phyloP scores from a whole-genome alignment of 2,888 invertebrate genomes.

The Caenorhabditis sp. region DNA sequence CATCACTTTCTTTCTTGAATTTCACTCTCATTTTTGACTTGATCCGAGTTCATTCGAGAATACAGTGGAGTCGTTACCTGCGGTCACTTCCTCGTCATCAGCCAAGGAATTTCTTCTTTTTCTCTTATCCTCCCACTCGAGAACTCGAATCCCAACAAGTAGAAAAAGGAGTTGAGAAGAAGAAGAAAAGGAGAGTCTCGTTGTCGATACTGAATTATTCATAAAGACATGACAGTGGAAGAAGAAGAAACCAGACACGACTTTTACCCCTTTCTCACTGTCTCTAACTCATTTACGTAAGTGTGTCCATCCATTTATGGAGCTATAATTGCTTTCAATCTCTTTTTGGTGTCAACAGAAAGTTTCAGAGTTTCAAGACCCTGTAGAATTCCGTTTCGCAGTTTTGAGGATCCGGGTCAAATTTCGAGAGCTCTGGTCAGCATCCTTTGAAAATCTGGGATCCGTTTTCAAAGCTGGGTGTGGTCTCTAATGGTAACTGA shows the following conservation, averaged over 20 bases:
- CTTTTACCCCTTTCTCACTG: slow-evolving; percentile 50
- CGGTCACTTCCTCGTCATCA: neutral
- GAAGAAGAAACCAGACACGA: slow-evolving; percentile 53
- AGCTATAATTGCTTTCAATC: slow-evolving; percentile 17
- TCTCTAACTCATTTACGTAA: slow-evolving; percentile 13
- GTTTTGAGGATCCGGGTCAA: neutral
- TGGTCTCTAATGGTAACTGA: neutral
- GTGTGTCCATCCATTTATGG: slow-evolving; percentile 25
- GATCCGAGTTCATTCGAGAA: neutral
- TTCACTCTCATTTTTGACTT: neutral
- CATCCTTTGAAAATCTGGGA: neutral
- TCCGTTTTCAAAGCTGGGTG: too few species aligned
- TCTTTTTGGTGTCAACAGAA: neutral
- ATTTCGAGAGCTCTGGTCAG: too few species aligned
- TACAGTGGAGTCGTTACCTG: too few species aligned
- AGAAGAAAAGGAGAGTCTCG: slow-evolving; percentile 55
- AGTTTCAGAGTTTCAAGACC: neutral
- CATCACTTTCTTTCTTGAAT: neutral
- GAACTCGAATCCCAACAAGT: slow-evolving; percentile 39
- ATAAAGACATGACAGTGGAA: slow-evolving; percentile 60
- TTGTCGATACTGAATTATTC: slow-evolving; percentile 60
- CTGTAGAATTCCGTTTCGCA: neutral
- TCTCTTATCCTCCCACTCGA: slow-evolving; percentile 49
- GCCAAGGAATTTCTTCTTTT: slow-evolving; percentile 14
- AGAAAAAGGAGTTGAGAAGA: slow-evolving; percentile 36